phyloP scores from a whole-genome alignment of 2,797 vertebrate genomes.

The Merluccius polli region DNA sequence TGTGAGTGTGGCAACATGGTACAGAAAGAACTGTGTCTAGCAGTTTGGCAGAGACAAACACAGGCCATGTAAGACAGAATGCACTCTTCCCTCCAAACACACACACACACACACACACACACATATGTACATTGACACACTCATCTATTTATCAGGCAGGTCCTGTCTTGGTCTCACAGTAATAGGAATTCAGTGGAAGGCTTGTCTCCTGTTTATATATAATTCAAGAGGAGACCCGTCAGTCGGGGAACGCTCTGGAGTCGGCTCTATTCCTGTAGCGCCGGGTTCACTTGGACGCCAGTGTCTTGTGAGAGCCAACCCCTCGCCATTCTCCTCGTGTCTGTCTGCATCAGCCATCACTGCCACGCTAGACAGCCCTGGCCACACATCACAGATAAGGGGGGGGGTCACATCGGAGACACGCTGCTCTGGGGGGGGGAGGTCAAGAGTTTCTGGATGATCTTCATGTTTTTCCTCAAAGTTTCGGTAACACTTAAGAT shows the following conservation, averaged over 20 bases:
- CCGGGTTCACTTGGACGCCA: conserved; percentile 31
- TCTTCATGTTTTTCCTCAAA: conserved; percentile 26
- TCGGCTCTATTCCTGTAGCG: conserved; percentile 33
- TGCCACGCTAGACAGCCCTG: conserved; percentile 33
- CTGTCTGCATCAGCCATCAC: conserved; percentile 45
- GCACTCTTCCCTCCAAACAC: background rate
- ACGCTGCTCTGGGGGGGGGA: background rate
- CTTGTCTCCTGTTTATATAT: conserved; percentile 19
- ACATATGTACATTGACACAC: background rate
- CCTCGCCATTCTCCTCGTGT: conserved; percentile 19
- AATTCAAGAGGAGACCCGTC: conserved; percentile 30
- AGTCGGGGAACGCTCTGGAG: conserved; percentile 30
- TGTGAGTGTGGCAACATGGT: background rate
- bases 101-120: background rate
- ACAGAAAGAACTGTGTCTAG: background rate
- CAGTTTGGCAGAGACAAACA: background rate
- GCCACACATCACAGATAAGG: conserved; percentile 38
- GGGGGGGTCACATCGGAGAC: conserved; percentile 41
- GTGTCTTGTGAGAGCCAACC: conserved; percentile 29
- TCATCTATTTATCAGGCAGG: background rate
- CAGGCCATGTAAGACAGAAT: background rate
- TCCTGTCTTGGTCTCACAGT: background rate
- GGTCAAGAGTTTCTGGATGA: conserved; percentile 6
- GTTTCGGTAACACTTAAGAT: too few species aligned
- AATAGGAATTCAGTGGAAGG: conserved; percentile 9